Evolutionary conservation across 2,888 invertebrate species (phyloP).

Genomic region (Geophilus truncorum): DNA sequence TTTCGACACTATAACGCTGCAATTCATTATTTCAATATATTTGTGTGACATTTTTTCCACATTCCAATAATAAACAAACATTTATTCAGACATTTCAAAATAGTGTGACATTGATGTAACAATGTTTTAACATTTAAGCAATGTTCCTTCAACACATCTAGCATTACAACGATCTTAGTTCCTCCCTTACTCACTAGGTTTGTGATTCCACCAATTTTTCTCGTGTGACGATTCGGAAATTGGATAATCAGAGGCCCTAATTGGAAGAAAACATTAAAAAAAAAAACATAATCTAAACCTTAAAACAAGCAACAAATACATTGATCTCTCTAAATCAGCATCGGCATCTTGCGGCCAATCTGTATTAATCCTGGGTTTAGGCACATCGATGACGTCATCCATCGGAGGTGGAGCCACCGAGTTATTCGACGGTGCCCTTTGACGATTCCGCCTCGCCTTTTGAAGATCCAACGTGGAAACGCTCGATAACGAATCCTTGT

Average conservation of each 20-base stretch:
- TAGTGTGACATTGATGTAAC: no score
- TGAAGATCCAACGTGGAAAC: constrained; percentile 36
- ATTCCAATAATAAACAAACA: no score
- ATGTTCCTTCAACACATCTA: no score
- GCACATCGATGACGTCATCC: constrained; percentile 22
- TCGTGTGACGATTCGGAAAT: not conserved
- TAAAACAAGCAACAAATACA: no score
- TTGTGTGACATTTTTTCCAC: no score
- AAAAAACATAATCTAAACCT: no score
- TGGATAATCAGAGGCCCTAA: not conserved
- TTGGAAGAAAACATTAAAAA: not conserved
- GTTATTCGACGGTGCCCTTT: constrained; percentile 35
- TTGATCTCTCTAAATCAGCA: constrained; percentile 18
- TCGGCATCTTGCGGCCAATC: constrained; percentile 33
- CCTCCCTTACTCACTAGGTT: not conserved
- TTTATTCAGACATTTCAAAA: no score
- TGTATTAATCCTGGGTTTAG: not conserved
- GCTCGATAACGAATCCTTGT: constrained; percentile 38
- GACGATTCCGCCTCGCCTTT: constrained; percentile 34
- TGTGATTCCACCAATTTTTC: constrained; percentile 1
- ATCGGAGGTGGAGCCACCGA: constrained; percentile 29
- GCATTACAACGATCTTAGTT: no score
- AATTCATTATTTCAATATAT: no score
- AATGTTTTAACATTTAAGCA: no score
- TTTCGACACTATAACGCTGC: no score